A percentile compares a stretch with the other conserved stretches of the same genome.
Evolutionary conservation across 2,888 invertebrate genomes (phyloP).

Genomic region (Callosobruchus maculatus): DNA sequence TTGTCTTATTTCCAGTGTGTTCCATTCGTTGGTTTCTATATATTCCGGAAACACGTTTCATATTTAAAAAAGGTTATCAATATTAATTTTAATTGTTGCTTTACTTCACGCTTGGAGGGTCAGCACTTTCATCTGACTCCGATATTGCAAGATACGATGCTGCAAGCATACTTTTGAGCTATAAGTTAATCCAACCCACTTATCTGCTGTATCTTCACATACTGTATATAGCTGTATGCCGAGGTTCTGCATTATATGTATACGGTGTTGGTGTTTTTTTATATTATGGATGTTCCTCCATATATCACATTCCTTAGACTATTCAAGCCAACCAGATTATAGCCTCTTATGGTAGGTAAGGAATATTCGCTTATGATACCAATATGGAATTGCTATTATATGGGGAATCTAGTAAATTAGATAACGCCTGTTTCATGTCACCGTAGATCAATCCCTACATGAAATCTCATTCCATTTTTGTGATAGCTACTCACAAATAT

Average conservation of each 20-base stretch:
- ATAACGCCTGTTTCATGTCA: neutral
- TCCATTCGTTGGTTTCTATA: too few species aligned
- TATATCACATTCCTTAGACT: neutral
- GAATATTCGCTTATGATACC: neutral
- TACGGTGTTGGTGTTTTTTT: neutral
- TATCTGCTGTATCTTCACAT: neutral
- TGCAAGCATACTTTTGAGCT: neutral
- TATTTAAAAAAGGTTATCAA: too few species aligned
- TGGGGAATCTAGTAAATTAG: neutral
- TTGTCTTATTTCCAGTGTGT: too few species aligned
- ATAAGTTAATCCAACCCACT: neutral
- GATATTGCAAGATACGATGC: neutral
- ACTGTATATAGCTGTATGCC: neutral
- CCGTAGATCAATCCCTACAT: neutral
- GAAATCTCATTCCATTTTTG: neutral
- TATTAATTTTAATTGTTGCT: too few species aligned
- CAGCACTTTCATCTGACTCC: too few species aligned
- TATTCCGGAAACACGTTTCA: too few species aligned
- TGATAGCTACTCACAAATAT: too few species aligned
- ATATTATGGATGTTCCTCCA: neutral
- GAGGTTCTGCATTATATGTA: neutral
- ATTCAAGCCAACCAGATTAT: neutral
- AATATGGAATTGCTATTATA: neutral
- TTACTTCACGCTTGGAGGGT: too few species aligned
- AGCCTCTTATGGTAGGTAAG: neutral